These are phyloP conservation scores for Ceratoteleas bidentatus DNA, from an alignment of 1,140 invertebrate genomes.

Conservation along the genomic window DNA sequence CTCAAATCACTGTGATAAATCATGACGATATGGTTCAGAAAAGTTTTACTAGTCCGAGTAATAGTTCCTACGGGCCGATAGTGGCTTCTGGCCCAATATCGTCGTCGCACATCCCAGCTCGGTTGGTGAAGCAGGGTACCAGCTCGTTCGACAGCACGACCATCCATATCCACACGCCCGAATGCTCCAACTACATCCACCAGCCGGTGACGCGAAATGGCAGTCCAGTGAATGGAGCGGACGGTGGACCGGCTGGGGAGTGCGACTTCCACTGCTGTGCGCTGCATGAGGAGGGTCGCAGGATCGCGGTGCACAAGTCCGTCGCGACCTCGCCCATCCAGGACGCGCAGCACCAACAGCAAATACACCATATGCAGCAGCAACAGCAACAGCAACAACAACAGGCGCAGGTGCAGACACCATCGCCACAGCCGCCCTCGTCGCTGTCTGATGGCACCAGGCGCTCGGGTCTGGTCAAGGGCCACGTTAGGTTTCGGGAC, in stretches of 20 bases:
- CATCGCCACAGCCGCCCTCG: conserved; percentile 83
- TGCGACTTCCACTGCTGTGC: conserved; percentile 98
- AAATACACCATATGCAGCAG: conserved; percentile 73
- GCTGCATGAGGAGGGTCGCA: conserved; percentile 93
- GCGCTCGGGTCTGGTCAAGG: conserved; percentile 76
- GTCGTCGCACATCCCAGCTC: conserved; percentile 76
- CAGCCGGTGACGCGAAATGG: conserved; percentile 84
- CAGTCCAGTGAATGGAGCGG: conserved; percentile 82
- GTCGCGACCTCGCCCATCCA: conserved; percentile 95
- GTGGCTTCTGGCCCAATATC: conserved; percentile 74
- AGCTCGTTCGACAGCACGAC: conserved; percentile 88
- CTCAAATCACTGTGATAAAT: conserved; percentile 95
- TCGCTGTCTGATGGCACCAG: conserved; percentile 80
- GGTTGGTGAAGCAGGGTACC: conserved; percentile 85
- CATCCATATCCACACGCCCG: conserved; percentile 91
- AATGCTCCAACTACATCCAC: conserved; percentile 89
- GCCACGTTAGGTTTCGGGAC: conserved; percentile 80
- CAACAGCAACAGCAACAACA: conserved; percentile 69
- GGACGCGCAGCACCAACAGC: conserved; percentile 85
- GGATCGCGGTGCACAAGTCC: conserved; percentile 94
- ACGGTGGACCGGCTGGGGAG: conserved; percentile 84
- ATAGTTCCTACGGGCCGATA: conserved; percentile 80
- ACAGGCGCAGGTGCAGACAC: conserved; percentile 77
- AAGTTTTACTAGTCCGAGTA: conserved; percentile 75
- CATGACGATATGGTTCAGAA: conserved; percentile 86